These are phyloP conservation scores for Capromys pilorides DNA, from an alignment of 2,797 vertebrate species.

Conservation along the genomic window DNA sequence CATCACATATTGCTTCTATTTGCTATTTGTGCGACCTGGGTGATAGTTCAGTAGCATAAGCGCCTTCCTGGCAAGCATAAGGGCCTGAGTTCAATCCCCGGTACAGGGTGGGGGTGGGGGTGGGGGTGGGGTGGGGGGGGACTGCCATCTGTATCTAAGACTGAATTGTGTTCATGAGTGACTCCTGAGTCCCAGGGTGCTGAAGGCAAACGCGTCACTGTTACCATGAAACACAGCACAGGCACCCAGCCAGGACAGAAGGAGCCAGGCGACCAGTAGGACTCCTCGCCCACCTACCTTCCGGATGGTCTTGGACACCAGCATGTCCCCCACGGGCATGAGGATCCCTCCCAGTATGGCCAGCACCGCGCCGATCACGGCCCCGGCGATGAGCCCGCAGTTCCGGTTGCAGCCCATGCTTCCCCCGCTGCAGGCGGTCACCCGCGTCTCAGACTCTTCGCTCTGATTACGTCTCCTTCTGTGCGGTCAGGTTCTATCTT, in stretches of 20 bases:
- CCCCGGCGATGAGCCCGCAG: slow-evolving; percentile 87
- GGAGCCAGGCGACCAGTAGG: not conserved
- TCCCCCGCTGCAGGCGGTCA: not conserved
- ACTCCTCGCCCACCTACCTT: slow-evolving; percentile 86
- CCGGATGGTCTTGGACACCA: slow-evolving; percentile 88
- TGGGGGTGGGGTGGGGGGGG: too few species aligned
- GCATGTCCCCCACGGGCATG: slow-evolving; percentile 90
- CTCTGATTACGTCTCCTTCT: slow-evolving; percentile 42
- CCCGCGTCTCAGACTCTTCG: not conserved
- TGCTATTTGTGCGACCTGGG: not conserved
- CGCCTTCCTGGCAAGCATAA: too few species aligned
- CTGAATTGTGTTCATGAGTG: not conserved
- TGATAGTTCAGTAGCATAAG: too few species aligned
- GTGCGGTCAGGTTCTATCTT: slow-evolving; percentile 43
- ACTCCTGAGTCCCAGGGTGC: not conserved
- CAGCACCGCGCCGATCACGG: slow-evolving; percentile 87
- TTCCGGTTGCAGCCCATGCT: slow-evolving; percentile 84
- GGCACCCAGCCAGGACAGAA: not conserved
- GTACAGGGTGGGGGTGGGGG: too few species aligned
- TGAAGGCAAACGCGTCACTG: not conserved
- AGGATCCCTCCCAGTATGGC: slow-evolving; percentile 92
- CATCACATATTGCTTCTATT: not conserved
- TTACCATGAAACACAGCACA: not conserved
- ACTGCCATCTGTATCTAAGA: slow-evolving; percentile 1
- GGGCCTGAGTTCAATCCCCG: too few species aligned